Base-by-base conservation (phyloP, 2,888 invertebrate genomes). In the Synanthedon vespiformis region DNA sequence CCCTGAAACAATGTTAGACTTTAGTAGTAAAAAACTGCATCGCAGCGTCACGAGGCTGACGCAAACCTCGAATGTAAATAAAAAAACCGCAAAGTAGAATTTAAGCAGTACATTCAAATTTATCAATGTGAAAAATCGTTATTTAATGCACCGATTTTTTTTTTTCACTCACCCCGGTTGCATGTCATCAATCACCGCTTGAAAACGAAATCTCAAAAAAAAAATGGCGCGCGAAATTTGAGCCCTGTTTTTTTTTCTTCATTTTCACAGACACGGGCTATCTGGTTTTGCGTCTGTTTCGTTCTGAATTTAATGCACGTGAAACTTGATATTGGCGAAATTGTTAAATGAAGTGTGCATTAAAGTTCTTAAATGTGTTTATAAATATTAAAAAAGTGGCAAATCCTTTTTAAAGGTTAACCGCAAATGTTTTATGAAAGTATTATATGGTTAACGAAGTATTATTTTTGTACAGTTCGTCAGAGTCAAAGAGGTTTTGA, bases 41-140 rank as follows among this genome's bases (percentile, higher is more conserved):
- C 34, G 2, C 34, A n/a, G n/a, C n/a, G n/a, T n/a, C 34, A 34
- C 1, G 10, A 34, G 34, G 34, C 10, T 34, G 34, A 34, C 10
- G 34, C 34, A 34, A 34, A 8, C 34, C 34, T 34, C 34, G 34
- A 34, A 10, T 34, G 2, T 10, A 8, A 34, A 34, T 10, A 34
- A 34, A 34, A 34, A 34, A 34, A 34, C 34, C 34, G 10, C 34
- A 34, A 10, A 34, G 10, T 34, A 44, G 14, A 44, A 44, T 44
- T 44, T 44, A 44, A 60, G 54, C 56, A 57, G 57, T 57, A 34
- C 10, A 62, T 63, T 62, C 61, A 65, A 70, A 72, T 75, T 69
- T 68, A 72, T 74, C 74, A 74, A 70, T 67, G 66, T 80, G 77
- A 80, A 77, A 80, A 75, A 80, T 77, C 68, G 75, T 61, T 76